Conservation (phyloP, 1,140 invertebrate genomes). For the Eumaeus atala region DNA sequence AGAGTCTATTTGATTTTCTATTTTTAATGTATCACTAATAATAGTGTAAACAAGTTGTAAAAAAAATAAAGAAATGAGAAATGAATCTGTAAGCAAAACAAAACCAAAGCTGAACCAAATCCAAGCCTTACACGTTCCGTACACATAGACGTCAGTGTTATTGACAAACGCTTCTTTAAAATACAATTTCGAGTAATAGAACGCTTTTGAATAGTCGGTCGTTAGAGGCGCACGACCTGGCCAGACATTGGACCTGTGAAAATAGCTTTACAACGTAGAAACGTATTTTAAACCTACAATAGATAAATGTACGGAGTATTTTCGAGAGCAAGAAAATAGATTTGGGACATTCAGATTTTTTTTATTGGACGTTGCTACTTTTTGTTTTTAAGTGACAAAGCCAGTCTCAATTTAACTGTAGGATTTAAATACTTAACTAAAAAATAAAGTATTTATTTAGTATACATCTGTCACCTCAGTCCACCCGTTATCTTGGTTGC, state of each 20-base stretch:
- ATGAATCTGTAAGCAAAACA: too few relatives aligned
- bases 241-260: constrained; percentile 11
- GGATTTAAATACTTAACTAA: too few relatives aligned
- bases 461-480: too few relatives aligned
- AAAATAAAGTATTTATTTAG: too few relatives aligned
- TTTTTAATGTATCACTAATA: too few relatives aligned
- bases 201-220: constrained; percentile 8
- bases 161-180: constrained; percentile 8
- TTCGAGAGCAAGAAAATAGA: constrained; percentile 7
- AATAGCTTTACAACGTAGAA: constrained; percentile 10
- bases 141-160: not conserved
- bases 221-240: constrained; percentile 6
- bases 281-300: constrained; percentile 11
- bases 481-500: too few relatives aligned
- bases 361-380: not conserved
- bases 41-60: too few relatives aligned
- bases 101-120: not conserved
- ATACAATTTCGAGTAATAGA: constrained; percentile 9
- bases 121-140: not conserved
- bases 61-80: too few relatives aligned
- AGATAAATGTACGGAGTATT: constrained; percentile 8
- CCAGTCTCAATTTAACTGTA: not conserved
- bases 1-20: too few relatives aligned
- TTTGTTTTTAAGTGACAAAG: constrained; percentile 1
- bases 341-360: not conserved